Evolutionary conservation across 2,797 vertebrate genomes (phyloP).

Genomic region (Pseudochromis fuscus): DNA sequence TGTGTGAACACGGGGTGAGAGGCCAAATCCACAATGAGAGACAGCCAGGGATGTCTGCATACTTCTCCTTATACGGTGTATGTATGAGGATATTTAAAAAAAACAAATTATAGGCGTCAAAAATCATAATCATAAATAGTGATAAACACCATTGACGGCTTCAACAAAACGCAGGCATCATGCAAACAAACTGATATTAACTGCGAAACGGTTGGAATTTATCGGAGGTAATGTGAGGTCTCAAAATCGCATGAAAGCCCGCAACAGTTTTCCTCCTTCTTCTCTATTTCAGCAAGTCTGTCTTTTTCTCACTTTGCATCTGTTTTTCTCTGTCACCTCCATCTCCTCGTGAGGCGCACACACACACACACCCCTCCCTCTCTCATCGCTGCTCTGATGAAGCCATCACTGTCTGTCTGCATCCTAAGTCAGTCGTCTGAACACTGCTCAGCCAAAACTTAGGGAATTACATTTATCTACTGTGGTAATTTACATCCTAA

Average conservation of each 20-base stretch:
- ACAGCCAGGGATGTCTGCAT: too few species aligned
- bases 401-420: constrained; percentile 66
- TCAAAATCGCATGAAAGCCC: not conserved
- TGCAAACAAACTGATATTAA: not conserved
- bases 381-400: constrained; percentile 61
- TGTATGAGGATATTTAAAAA: too few species aligned
- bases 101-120: constrained; percentile 4
- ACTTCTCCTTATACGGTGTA: too few species aligned
- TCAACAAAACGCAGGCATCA: not conserved
- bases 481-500: constrained; percentile 67
- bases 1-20: too few species aligned
- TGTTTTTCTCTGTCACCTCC: constrained; percentile 57
- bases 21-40: too few species aligned
- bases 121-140: not conserved
- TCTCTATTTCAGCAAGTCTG: constrained; percentile 41
- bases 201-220: not conserved
- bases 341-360: constrained; percentile 43
- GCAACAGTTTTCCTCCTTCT: constrained; percentile 13
- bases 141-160: not conserved
- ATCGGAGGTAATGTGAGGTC: not conserved
- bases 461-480: constrained; percentile 68
- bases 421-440: constrained; percentile 60
- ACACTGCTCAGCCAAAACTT: constrained; percentile 62
- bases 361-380: constrained; percentile 25
- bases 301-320: constrained; percentile 50